phyloP scores from a whole-genome alignment of 2,797 vertebrate genomes.

The Gambusia yucatana region DNA sequence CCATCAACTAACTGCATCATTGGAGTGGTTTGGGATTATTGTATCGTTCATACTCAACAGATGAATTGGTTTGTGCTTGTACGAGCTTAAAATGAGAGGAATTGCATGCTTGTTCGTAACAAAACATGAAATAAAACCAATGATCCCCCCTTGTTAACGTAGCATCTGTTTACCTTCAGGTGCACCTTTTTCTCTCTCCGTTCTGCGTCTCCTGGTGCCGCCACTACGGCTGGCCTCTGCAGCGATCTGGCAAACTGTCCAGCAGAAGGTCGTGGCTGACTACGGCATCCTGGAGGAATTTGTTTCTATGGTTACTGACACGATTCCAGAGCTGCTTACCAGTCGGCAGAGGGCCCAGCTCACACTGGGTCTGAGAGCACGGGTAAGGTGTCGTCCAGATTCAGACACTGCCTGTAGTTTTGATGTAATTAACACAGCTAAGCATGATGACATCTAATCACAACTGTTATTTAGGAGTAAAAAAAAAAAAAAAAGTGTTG shows the following conservation, averaged over 20 bases:
- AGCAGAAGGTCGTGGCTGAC: constrained; percentile 57
- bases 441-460: not conserved
- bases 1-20: not conserved
- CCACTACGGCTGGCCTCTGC: constrained; percentile 70
- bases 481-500: not conserved
- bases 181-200: constrained; percentile 40
- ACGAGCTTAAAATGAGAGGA: not conserved
- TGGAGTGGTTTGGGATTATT: not conserved
- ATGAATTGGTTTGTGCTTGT: not conserved
- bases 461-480: not conserved
- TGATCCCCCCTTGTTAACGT: not conserved
- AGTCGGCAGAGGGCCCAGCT: constrained; percentile 74
- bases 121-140: not conserved
- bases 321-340: constrained; percentile 74
- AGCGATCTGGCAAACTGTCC: constrained; percentile 75
- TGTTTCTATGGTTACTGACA: constrained; percentile 68
- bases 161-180: constrained; percentile 30
- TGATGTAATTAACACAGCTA: not conserved
- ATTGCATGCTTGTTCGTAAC: not conserved
- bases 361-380: constrained; percentile 78
- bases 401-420: not conserved
- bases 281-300: constrained; percentile 80
- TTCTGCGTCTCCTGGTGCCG: constrained; percentile 61
- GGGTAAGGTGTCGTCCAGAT: constrained; percentile 40
- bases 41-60: not conserved